Percentiles rank a stretch among this genome's conserved stretches.
phyloP scores from a whole-genome alignment of 2,888 invertebrate species.

The Trichogramma dendrolimi region DNA sequence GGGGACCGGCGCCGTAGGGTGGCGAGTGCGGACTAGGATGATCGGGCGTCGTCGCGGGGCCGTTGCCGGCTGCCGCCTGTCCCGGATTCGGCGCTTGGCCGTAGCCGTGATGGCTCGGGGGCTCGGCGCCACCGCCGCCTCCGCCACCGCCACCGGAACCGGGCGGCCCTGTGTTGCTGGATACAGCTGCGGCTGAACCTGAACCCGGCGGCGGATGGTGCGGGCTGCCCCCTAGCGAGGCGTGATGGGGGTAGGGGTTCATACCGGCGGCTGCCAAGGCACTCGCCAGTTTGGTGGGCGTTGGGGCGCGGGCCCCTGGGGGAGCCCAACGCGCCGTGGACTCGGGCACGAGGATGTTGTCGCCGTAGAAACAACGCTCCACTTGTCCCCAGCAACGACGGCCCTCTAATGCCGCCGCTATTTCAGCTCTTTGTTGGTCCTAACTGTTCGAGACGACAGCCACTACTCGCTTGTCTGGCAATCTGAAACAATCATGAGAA shows the following conservation, averaged over 20 bases:
- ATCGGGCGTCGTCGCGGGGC: conserved; percentile 49
- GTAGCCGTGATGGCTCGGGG: conserved; percentile 48
- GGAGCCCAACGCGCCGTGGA: conserved; percentile 2
- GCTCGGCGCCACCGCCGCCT: conserved; percentile 36
- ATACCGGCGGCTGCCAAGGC: conserved; percentile 72
- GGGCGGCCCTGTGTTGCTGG: conserved; percentile 37
- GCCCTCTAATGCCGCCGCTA: not conserved
- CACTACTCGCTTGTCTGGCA: not conserved
- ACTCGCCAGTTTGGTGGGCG: conserved; percentile 81
- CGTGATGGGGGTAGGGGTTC: conserved; percentile 68
- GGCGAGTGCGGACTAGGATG: conserved; percentile 49
- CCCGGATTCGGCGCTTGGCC: conserved; percentile 45
- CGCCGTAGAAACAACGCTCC: not conserved
- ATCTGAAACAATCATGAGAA: not conserved
- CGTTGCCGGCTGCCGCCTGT: conserved; percentile 36
- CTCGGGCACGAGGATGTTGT: not conserved
- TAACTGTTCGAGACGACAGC: not conserved
- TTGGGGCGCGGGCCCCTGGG: conserved; percentile 53
- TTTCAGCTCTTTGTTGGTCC: not conserved
- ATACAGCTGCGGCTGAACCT: conserved; percentile 37
- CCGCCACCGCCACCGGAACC: conserved; percentile 40
- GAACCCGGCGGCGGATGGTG: conserved; percentile 49
- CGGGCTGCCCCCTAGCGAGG: conserved; percentile 54
- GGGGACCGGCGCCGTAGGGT: conserved; percentile 38
- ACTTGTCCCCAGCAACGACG: not conserved